Conservation (phyloP, 1,140 invertebrate species). For the Thrips palmi region DNA sequence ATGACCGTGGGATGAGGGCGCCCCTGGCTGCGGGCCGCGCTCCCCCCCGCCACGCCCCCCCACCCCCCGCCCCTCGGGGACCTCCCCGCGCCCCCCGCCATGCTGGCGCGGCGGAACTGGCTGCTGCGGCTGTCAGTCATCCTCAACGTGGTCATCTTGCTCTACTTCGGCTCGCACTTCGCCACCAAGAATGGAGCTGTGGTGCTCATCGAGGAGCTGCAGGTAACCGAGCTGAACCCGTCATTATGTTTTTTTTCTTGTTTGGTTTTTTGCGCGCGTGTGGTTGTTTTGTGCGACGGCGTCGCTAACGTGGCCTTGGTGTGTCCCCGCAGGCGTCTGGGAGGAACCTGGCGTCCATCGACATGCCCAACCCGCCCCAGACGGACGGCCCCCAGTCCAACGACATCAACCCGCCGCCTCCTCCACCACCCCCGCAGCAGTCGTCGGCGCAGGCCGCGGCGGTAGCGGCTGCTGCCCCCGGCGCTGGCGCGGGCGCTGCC, state of each 20-base stretch:
- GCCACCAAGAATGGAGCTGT: conserved; percentile 16
- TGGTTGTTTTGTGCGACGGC: background rate
- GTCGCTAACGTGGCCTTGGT: background rate
- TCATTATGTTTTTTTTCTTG: no score
- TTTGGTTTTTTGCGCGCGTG: no score
- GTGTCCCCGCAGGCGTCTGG: conserved; percentile 4
- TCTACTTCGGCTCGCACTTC: conserved; percentile 42
- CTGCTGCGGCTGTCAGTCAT: conserved; percentile 51
- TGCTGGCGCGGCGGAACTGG: conserved; percentile 49
- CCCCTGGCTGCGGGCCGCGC: no score
- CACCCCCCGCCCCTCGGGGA: no score
- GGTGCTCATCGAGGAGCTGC: conserved; percentile 10
- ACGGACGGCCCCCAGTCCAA: conserved; percentile 2
- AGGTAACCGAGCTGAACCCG: conserved; percentile 9
- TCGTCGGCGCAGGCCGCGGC: conserved; percentile 15
- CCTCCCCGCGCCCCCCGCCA: no score
- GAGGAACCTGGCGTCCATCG: conserved; percentile 11
- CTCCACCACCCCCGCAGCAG: no score
- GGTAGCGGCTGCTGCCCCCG: conserved; percentile 17
- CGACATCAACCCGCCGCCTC: no score
- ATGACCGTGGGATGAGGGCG: no score
- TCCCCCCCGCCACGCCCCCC: no score
- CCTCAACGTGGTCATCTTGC: conserved; percentile 45
- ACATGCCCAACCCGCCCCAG: background rate
- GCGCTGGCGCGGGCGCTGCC: conserved; percentile 19